Evolutionary conservation across 2,888 invertebrate genomes (phyloP), one percentile per base, ranked within the genome.

Genomic region (Sycophila texana): DNA sequence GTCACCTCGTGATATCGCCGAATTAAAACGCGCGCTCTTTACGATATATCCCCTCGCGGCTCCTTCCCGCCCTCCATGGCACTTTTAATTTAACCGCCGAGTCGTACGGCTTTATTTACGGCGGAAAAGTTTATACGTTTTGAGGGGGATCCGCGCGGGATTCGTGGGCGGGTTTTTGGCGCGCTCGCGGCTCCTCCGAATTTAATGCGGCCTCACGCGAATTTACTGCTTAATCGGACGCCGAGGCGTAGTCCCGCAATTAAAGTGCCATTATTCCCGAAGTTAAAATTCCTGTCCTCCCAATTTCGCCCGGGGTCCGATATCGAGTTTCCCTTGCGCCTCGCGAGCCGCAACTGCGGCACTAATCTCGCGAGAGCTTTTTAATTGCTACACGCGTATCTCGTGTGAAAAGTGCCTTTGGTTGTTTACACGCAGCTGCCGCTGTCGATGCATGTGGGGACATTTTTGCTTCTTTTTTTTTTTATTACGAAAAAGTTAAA

Each of bases 221-320:
- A 88, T 88, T 88, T 87, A 88, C 86, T 87, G 87, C 88, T 88
- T 87, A 87, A 88, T 88, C 88, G 86, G 84, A 72, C 82, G 82
- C 82, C 82, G 84, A 83, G 83, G 84, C 81, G 83, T 83, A 83
- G 82, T 84, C 76, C 83, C 80, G 87, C 87, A 88, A 88, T 88
- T 88, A 88, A 73, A 88, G 85, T 85, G 83, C 86, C 86, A 87
- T 88, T 87, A 87, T 84, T 83, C 79, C 83, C 68, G 82, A 82
- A 85, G 85, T 87, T 86, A 87, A 87, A 87, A 87, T 85, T 84
- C 77, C 83, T 77, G 77, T 82, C 13, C 4, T 10, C 57, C 13
- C 22, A 67, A 68, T 60, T 76, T 67, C 58, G 51, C 20, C 16
- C 61, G 47, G 39, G 39, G 7, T 7, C 39, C 16, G 61, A 73